Evolutionary conservation across 2,797 vertebrate species (phyloP).

Genomic region (Centroberyx gerrardi): DNA sequence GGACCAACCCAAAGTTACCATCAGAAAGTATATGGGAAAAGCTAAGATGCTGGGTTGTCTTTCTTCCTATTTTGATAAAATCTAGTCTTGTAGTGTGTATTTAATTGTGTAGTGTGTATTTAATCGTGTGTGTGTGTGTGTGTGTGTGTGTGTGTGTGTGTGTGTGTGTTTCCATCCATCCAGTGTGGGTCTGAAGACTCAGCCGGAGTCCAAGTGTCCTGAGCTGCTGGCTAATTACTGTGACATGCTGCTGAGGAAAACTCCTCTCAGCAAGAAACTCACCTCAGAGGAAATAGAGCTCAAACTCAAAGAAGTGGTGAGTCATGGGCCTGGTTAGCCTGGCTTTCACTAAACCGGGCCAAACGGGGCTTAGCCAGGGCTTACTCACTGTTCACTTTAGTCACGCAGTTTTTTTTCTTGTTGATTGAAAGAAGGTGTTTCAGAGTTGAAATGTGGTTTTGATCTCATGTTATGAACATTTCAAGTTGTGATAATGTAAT

Average conservation of each 20-base stretch:
- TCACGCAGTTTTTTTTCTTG: too few species aligned
- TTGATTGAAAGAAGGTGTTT: too few species aligned
- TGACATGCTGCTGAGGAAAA: slow-evolving; percentile 98
- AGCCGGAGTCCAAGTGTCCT: slow-evolving; percentile 97
- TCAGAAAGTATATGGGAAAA: neutral
- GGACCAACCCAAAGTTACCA: rapidly evolving
- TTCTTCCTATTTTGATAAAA: neutral
- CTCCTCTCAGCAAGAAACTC: slow-evolving; percentile 97
- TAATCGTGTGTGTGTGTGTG: slow-evolving; percentile 14
- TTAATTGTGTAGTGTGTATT: neutral
- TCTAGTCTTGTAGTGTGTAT: neutral
- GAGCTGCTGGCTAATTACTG: slow-evolving; percentile 99
- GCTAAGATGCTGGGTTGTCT: neutral
- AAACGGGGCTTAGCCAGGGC: too few species aligned
- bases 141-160: slow-evolving; percentile 14
- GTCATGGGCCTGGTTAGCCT: slow-evolving; percentile 25
- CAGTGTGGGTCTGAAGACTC: slow-evolving; percentile 97
- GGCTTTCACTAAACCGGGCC: slow-evolving; percentile 69
- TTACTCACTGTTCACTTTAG: too few species aligned
- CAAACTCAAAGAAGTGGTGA: slow-evolving; percentile 98
- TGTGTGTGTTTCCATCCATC: neutral
- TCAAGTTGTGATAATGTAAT: too few species aligned
- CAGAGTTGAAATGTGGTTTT: too few species aligned
- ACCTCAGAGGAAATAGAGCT: slow-evolving; percentile 98
- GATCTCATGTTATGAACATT: too few species aligned